Base-by-base conservation (phyloP, 1,140 invertebrate genomes). In the Gonatopus flavifemur region DNA sequence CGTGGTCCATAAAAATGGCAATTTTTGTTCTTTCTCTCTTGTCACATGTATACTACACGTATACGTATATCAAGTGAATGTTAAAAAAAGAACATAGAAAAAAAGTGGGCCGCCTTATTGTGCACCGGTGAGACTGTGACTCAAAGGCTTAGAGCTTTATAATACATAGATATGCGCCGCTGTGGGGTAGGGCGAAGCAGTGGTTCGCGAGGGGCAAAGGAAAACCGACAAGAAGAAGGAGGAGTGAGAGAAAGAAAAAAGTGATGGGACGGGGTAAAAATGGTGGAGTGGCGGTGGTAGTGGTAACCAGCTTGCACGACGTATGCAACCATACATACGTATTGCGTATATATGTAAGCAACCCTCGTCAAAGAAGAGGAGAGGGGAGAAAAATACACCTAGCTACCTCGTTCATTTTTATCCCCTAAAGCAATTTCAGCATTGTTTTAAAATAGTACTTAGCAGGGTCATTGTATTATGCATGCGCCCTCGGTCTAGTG, bases 371-470 rank as follows among this genome's bases (percentile, higher is more conserved):
- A 67, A 71, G 65, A 64, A 67, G 64, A 68, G 62, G 69, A 67
- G 61, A 57, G 64, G 70, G 69, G 72, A 72, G 69, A 77, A 74
- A 76, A 77, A 74, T 76, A 77, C 69, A 77, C 73, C 74, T 75
- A 76, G 66, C 74, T 73, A 73, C 71, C 73, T 77, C 74, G 73
- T 78, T 78, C 76, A 78, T 78, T 77, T 77, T 78, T 77, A 78
- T 77, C 74, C 76, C 76, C 76, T 78, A 77, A 78, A 78, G 76
- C 76, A 78, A 78, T 78, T 78, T 78, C 74, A 77, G 74, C 75
- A 78, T 78, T 78, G 76, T 78, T 78, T 78, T 78, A 77, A 78
- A 78, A 78, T 78, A 77, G 76, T 78, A 78, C 76, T 78, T 78
- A 78, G 73, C 75, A 72, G 72, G 76, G 75, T 78, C 75, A 78